Evolutionary conservation across 2,888 invertebrate genomes (phyloP).

Genomic region (Helleia helle): DNA sequence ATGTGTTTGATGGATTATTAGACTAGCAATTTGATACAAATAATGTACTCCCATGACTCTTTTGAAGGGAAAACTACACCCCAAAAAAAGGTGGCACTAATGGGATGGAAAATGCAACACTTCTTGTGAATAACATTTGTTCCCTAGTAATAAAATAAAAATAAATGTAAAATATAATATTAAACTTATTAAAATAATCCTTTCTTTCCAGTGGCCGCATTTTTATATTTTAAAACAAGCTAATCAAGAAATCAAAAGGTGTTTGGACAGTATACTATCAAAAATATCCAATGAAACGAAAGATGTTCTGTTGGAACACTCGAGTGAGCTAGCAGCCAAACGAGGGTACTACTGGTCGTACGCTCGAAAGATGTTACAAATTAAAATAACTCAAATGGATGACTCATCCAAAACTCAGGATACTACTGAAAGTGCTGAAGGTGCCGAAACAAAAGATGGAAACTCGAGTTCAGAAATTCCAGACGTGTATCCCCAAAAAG

Average conservation of each 20-base stretch:
- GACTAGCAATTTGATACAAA: too few species aligned
- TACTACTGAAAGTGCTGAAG: constrained; percentile 1
- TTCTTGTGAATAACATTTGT: too few species aligned
- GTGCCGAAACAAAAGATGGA: neutral
- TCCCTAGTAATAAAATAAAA: too few species aligned
- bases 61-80: too few species aligned
- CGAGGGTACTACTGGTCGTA: constrained; percentile 40
- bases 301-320: constrained; percentile 8
- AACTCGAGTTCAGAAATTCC: neutral
- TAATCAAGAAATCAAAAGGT: constrained; percentile 24
- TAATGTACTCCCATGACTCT: too few species aligned
- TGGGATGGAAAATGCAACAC: too few species aligned
- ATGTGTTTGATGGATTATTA: constrained; percentile 10
- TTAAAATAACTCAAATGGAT: constrained; percentile 10
- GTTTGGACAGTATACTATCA: constrained; percentile 26
- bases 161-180: too few species aligned
- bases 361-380: constrained; percentile 23
- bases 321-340: constrained; percentile 20
- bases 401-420: too few species aligned
- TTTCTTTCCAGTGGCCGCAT: constrained; percentile 36
- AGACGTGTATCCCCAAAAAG: neutral
- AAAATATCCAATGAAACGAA: constrained; percentile 17
- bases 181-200: neutral
- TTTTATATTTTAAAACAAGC: constrained; percentile 31
- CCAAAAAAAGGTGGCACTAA: too few species aligned